Evolutionary conservation across 2,888 invertebrate species (phyloP), one percentile per base, ranked within the genome.

Genomic region (Leptinotarsa haldemani): DNA sequence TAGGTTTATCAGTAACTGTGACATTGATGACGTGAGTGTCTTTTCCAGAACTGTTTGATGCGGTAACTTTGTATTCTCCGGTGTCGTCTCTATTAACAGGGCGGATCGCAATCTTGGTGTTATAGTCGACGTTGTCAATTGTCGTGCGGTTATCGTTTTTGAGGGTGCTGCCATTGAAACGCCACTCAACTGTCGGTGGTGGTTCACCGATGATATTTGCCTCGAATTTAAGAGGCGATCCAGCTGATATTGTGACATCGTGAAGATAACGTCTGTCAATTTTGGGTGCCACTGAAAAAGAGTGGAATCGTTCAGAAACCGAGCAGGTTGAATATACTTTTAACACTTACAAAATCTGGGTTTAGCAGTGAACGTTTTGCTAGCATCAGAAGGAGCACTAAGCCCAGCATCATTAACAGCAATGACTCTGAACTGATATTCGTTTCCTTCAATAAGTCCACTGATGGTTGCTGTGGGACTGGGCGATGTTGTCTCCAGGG

Each of bases 401-500:
- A 93, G 93, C 0, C 99, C 99, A 13, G 96, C 97, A 86, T 96
- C 96, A 89, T 99, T 99, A 70, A 98, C 90, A 12, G 99, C 99
- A 80, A 97, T 92, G 47, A 99, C 94, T 47, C 98, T 93, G 93
- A 98, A 99, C 88, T 98, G 97, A 87, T 97, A 98, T 85, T 98
- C 97, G 86, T 97, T 96, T 80, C 98, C 98, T 90, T 98, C 98
- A 83, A 95, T 94, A 65, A 99, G 88, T 58, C 96, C 96, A 84
- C 94, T 94, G n/a, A 97, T 93, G 70, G 94, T 93, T 67, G 94
- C 97, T 73, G 91, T 89, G 0, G 94, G 93, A 7, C 90, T 90
- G 0, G 95, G 91, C 30, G 92, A 91, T 73, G 94, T 93, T 0
- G 94, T 95, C 88, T 97, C 96, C 70, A 94, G 88, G 1, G 96